phyloP scores from a whole-genome alignment of 2,797 vertebrate genomes.

The Spea hammondii region DNA sequence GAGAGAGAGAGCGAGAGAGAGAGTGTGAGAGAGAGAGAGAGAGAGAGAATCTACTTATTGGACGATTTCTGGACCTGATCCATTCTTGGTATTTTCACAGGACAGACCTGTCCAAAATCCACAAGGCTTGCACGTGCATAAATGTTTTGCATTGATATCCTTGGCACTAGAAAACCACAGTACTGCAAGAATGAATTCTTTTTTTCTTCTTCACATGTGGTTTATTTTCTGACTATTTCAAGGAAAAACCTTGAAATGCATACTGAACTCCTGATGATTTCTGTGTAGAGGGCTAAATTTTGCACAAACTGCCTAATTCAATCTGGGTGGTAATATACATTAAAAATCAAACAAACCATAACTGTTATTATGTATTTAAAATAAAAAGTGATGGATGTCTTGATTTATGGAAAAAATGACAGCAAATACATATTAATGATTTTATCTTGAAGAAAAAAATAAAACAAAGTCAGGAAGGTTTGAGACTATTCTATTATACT shows the following conservation, averaged over 20 bases:
- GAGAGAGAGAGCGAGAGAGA: too few relatives aligned
- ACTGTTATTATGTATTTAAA: not conserved
- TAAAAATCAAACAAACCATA: not conserved
- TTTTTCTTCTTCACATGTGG: not conserved
- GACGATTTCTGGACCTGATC: not conserved
- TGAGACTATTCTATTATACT: too few relatives aligned
- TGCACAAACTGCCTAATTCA: constrained; percentile 16
- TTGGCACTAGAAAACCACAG: constrained; percentile 9
- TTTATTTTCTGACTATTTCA: constrained; percentile 27
- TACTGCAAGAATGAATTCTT: constrained; percentile 5
- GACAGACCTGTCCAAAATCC: not conserved
- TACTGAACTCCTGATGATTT: constrained; percentile 10
- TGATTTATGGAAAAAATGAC: too few relatives aligned
- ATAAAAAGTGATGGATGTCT: not conserved
- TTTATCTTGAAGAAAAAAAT: too few relatives aligned
- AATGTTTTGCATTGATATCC: constrained; percentile 1
- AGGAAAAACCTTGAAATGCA: constrained; percentile 11
- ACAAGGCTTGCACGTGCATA: not conserved
- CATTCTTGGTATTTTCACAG: not conserved
- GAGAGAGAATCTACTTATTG: not conserved
- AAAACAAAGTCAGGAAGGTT: too few relatives aligned
- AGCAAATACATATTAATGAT: too few relatives aligned
- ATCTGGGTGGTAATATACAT: not conserved
- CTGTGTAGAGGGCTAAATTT: constrained; percentile 15
- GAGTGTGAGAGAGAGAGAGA: too few relatives aligned